These are phyloP conservation scores for Ophioninae sp. DNA, from an alignment of 2,888 invertebrate species.

Conservation along the genomic window DNA sequence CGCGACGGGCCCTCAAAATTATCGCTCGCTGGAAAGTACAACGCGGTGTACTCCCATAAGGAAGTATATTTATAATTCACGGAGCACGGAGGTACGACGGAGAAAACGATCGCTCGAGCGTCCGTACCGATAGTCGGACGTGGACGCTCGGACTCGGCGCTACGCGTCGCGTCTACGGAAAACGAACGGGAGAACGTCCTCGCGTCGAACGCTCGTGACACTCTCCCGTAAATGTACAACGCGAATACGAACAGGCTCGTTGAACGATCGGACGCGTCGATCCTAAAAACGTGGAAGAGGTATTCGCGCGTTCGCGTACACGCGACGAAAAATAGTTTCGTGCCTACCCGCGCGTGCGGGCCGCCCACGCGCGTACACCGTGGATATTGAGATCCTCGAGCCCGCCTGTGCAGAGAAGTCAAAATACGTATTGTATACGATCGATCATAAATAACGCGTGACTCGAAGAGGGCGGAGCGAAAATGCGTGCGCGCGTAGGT, in stretches of 20 bases:
- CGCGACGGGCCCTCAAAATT: too few species aligned
- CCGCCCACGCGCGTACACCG: constrained; percentile 8
- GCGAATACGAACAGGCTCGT: constrained; percentile 34
- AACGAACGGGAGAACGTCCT: constrained; percentile 32
- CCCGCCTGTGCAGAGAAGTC: not conserved
- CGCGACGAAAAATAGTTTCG: not conserved
- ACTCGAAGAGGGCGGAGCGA: constrained; percentile 12
- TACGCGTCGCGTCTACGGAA: constrained; percentile 28
- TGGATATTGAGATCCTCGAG: not conserved
- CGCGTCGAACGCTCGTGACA: constrained; percentile 19
- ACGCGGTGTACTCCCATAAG: not conserved
- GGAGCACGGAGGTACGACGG: constrained; percentile 19
- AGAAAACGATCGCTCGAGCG: constrained; percentile 23
- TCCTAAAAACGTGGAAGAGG: constrained; percentile 26
- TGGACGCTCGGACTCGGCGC: not conserved
- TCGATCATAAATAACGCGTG: constrained; percentile 50
- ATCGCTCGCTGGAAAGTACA: too few species aligned
- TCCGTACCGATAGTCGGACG: not conserved
- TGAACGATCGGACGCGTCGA: not conserved
- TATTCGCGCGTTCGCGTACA: not conserved
- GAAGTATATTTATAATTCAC: constrained; percentile 52
- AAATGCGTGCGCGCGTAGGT: constrained; percentile 14
- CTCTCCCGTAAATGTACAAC: constrained; percentile 45
- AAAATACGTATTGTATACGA: constrained; percentile 30
- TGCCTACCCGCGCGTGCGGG: not conserved